phyloP scores from a whole-genome alignment of 2,113 vertebrate species.

The Clarias magur region DNA sequence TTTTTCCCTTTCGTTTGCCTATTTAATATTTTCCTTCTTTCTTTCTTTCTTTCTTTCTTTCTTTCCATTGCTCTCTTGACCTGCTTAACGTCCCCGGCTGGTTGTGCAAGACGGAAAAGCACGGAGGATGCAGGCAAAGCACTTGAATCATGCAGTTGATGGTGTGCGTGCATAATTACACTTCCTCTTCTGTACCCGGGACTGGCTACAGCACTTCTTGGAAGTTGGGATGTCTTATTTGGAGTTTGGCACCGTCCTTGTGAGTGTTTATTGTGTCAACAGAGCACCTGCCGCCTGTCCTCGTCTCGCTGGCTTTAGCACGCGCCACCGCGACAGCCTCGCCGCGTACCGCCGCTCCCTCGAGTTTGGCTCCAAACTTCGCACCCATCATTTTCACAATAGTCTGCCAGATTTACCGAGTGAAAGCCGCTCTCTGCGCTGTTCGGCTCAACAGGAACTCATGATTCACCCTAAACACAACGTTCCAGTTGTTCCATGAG shows the following conservation, averaged over 20 bases:
- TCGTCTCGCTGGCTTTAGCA: constrained; percentile 48
- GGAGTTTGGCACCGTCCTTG: constrained; percentile 53
- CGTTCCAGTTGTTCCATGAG: neutral
- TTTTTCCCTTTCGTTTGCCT: neutral
- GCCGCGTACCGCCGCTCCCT: constrained; percentile 30
- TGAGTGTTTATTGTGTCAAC: constrained; percentile 62
- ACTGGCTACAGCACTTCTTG: constrained; percentile 42
- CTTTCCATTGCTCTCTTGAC: constrained; percentile 38
- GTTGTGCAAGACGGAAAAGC: constrained; percentile 41
- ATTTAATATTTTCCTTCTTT: constrained; percentile 31
- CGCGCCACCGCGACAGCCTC: constrained; percentile 48
- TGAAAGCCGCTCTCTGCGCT: neutral
- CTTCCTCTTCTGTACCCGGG: constrained; percentile 33
- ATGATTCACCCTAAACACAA: neutral
- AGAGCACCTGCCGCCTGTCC: constrained; percentile 58
- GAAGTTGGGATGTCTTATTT: constrained; percentile 46
- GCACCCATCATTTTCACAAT: neutral
- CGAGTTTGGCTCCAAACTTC: neutral
- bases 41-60: constrained; percentile 9
- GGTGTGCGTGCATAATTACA: constrained; percentile 34
- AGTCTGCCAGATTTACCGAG: neutral
- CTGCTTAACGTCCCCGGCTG: constrained; percentile 37
- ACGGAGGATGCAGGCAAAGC: constrained; percentile 43
- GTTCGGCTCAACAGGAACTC: neutral
- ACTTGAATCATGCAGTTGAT: constrained; percentile 31